Evolutionary conservation across 2,113 vertebrate genomes (phyloP).

Genomic region (Calidris pugnax): DNA sequence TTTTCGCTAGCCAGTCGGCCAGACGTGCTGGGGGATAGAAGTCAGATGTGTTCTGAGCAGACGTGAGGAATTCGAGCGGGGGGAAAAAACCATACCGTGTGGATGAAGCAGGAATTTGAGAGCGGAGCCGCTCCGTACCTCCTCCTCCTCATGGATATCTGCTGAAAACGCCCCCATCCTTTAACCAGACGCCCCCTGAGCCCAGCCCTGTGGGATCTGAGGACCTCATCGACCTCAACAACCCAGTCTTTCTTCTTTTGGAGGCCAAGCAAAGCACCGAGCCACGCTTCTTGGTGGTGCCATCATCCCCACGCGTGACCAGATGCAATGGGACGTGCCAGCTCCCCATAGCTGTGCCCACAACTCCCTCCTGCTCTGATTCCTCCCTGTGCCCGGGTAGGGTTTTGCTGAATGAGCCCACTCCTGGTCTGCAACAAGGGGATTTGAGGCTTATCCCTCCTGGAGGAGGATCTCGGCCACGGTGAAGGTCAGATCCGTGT

Average conservation of each 20-base stretch:
- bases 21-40: neutral
- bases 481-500: neutral
- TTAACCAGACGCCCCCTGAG: neutral
- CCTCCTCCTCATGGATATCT: neutral
- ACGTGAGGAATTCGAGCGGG: neutral
- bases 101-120: neutral
- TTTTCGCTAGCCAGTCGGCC: neutral
- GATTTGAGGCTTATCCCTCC: neutral
- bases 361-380: rapidly evolving
- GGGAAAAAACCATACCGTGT: neutral
- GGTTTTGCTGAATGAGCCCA: neutral
- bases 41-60: constrained; percentile 6
- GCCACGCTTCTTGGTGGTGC: neutral
- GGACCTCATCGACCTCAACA: neutral
- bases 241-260: neutral
- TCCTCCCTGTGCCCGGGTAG: rapidly evolving
- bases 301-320: rapidly evolving
- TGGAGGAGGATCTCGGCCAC: rapidly evolving
- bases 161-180: rapidly evolving
- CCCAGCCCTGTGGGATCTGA: neutral
- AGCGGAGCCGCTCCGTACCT: neutral
- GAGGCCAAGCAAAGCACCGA: neutral
- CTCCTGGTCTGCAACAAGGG: neutral
- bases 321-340: rapidly evolving
- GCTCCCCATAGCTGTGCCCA: neutral